These are phyloP conservation scores for Seriola aureovittata DNA, from an alignment of 2,113 vertebrate genomes.

Conservation along the genomic window DNA sequence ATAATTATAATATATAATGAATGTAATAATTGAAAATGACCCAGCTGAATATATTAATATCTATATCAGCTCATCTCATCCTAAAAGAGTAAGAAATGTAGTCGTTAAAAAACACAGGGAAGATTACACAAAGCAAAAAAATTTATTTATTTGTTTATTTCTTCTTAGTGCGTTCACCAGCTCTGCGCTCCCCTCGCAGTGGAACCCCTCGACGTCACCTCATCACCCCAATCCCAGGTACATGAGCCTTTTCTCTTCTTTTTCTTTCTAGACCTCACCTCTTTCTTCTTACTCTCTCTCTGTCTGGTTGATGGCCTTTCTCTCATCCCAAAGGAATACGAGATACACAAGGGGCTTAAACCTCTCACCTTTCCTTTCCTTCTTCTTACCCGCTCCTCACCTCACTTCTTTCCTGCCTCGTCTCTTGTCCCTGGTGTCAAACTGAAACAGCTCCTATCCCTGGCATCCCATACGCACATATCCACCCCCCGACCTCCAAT, in stretches of 20 bases:
- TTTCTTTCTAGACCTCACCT: not conserved
- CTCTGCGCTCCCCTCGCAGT: slow-evolving; percentile 87
- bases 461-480: slow-evolving; percentile 23
- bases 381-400: not conserved
- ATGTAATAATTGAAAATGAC: not conserved
- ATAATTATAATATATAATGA: no score
- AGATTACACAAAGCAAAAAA: not conserved
- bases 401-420: slow-evolving; percentile 15
- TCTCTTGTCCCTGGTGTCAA: slow-evolving; percentile 53
- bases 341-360: slow-evolving; percentile 24
- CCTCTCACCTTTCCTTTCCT: slow-evolving; percentile 31
- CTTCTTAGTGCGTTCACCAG: slow-evolving; percentile 87
- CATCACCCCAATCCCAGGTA: slow-evolving; percentile 96
- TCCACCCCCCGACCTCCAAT: not conserved
- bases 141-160: not conserved
- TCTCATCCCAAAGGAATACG: slow-evolving; percentile 45
- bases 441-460: slow-evolving; percentile 21
- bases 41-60: not conserved
- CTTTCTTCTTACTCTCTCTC: slow-evolving; percentile 3
- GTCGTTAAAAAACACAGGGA: not conserved
- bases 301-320: slow-evolving; percentile 12
- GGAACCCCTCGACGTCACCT: slow-evolving; percentile 91
- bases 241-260: slow-evolving; percentile 42
- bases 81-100: not conserved
- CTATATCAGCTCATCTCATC: not conserved